Percentiles rank a stretch among this genome's conserved stretches.
Conservation (phyloP, 2,888 invertebrate species). For the Ophonus ardosiacus region DNA sequence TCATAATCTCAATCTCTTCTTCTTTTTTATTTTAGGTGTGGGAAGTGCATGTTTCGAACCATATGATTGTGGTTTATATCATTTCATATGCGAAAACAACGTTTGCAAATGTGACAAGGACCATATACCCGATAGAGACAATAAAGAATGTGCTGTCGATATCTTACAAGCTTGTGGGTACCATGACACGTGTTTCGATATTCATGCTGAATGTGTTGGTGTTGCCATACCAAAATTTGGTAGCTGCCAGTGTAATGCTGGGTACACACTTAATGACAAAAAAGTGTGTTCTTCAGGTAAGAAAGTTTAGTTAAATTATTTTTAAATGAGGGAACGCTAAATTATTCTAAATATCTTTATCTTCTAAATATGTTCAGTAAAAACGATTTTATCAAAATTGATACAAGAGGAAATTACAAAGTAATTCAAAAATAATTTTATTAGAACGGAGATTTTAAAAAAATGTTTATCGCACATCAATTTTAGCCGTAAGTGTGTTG, state of each 20-base stretch:
- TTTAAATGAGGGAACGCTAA: no score
- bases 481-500: no score
- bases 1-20: background rate
- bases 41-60: slow-evolving; percentile 8
- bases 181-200: slow-evolving; percentile 20
- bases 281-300: slow-evolving; percentile 41
- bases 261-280: slow-evolving; percentile 3
- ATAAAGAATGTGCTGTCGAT: slow-evolving; percentile 33
- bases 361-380: no score
- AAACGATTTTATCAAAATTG: no score
- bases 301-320: background rate
- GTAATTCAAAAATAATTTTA: no score
- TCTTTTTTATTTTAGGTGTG: background rate
- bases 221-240: slow-evolving; percentile 24
- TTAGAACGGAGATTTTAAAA: no score
- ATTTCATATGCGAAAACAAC: slow-evolving; percentile 26
- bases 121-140: slow-evolving; percentile 31
- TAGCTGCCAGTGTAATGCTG: slow-evolving; percentile 13
- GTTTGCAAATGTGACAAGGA: slow-evolving; percentile 23
- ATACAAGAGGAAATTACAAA: no score
- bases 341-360: no score
- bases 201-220: slow-evolving; percentile 32
- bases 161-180: slow-evolving; percentile 3
- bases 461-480: no score
- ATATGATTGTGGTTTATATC: slow-evolving; percentile 18